Evolutionary conservation across 2,888 invertebrate species (phyloP).

Genomic region (Acrobasis repandana): DNA sequence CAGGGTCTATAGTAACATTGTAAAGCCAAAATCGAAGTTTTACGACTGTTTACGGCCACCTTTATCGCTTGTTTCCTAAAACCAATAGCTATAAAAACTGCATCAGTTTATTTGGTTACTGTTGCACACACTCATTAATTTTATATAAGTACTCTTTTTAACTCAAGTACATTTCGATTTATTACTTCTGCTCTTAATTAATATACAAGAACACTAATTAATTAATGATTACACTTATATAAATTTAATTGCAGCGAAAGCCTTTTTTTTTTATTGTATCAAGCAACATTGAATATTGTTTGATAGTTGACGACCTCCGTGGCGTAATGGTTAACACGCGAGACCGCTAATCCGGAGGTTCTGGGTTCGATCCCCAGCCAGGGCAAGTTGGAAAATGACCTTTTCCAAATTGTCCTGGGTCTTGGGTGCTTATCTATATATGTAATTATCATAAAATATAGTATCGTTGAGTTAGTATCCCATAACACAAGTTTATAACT

Average conservation of each 20-base stretch:
- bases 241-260: not conserved
- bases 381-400: too few relatives aligned
- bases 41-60: conserved; percentile 17
- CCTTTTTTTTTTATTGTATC: too few relatives aligned
- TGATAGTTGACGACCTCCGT: too few relatives aligned
- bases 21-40: not conserved
- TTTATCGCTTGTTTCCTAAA: conserved; percentile 28
- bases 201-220: conserved; percentile 16
- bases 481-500: too few relatives aligned
- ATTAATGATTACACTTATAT: not conserved
- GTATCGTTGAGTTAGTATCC: too few relatives aligned
- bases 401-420: too few relatives aligned
- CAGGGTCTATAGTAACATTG: not conserved
- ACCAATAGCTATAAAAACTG: conserved; percentile 29
- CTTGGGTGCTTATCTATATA: too few relatives aligned
- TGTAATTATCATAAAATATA: too few relatives aligned
- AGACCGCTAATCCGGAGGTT: too few relatives aligned
- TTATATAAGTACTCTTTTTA: conserved; percentile 13
- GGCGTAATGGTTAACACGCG: too few relatives aligned
- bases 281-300: too few relatives aligned
- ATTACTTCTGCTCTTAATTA: conserved; percentile 8
- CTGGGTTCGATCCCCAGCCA: too few relatives aligned
- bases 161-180: conserved; percentile 18
- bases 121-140: conserved; percentile 21
- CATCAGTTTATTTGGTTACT: conserved; percentile 29